A percentile compares a stretch with the other conserved stretches of the same genome.
phyloP scores from a whole-genome alignment of 2,113 vertebrate genomes.

The Phocoena sinus region DNA sequence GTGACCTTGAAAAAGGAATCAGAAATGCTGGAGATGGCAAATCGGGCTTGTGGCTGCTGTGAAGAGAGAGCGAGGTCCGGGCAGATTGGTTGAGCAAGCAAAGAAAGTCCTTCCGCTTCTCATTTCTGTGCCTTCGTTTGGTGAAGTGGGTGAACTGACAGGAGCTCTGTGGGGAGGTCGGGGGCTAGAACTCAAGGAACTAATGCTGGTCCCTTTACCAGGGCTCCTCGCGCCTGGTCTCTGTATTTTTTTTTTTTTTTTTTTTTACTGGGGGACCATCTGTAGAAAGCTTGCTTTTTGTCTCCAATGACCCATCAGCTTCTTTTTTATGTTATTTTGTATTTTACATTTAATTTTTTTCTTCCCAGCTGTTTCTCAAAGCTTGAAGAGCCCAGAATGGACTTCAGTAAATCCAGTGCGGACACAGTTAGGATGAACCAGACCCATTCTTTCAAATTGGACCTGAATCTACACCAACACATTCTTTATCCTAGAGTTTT shows the following conservation, averaged over 20 bases:
- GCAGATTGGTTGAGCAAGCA: background rate
- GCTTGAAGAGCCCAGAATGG: background rate
- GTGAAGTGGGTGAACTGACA: background rate
- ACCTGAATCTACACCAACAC: background rate
- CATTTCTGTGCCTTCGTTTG: background rate
- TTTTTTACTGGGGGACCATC: background rate
- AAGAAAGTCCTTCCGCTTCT: background rate
- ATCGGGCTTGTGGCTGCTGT: background rate
- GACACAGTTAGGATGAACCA: background rate
- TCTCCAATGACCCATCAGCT: background rate
- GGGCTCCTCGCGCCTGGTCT: background rate
- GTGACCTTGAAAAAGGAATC: slow-evolving; percentile 43
- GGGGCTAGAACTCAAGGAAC: background rate
- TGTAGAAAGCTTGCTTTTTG: background rate
- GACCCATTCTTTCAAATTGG: background rate
- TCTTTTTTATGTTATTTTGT: background rate
- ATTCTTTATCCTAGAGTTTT: background rate
- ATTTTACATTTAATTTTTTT: background rate
- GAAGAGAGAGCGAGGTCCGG: background rate
- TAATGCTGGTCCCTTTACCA: background rate
- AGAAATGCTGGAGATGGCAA: background rate
- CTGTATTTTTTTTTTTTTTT: background rate
- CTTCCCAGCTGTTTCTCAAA: background rate
- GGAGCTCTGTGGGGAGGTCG: background rate
- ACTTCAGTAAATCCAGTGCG: background rate